A percentile compares a stretch with the other conserved stretches of the same genome.
These are phyloP conservation scores for Dynastes tityus DNA, from an alignment of 2,888 invertebrate genomes.

Conservation along the genomic window DNA sequence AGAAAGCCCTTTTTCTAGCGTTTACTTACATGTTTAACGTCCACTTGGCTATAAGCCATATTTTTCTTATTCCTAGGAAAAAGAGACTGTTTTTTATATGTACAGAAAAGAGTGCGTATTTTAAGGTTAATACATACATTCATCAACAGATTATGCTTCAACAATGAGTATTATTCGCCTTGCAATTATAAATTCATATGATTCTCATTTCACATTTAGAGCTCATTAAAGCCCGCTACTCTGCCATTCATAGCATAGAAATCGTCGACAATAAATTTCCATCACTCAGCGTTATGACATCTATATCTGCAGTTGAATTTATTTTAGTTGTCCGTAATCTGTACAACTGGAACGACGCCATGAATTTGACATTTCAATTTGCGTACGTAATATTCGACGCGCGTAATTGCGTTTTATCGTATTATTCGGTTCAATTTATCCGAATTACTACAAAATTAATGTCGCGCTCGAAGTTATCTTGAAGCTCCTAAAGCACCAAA, in stretches of 20 bases:
- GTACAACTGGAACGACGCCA: conserved; percentile 9
- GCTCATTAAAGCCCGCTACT: too few species aligned
- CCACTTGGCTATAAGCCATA: too few species aligned
- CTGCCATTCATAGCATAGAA: too few species aligned
- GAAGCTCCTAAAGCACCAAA: neutral
- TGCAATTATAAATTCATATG: neutral
- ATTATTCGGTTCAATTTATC: conserved; percentile 3
- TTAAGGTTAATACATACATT: too few species aligned
- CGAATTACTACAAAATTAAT: conserved; percentile 20
- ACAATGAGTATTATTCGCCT: neutral
- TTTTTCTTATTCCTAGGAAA: too few species aligned
- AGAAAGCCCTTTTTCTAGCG: too few species aligned
- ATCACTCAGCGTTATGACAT: neutral
- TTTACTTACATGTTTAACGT: too few species aligned
- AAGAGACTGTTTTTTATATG: too few species aligned
- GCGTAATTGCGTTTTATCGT: neutral
- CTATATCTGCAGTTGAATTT: neutral
- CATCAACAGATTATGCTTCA: too few species aligned
- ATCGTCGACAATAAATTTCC: neutral
- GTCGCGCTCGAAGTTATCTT: conserved; percentile 2
- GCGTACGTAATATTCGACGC: conserved; percentile 25
- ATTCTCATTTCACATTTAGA: too few species aligned
- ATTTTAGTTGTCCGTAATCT: conserved; percentile 8
- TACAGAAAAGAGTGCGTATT: too few species aligned
- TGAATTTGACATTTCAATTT: conserved; percentile 46